Evolutionary conservation across 1,140 invertebrate species (phyloP).

Genomic region (Polyergus mexicanus): DNA sequence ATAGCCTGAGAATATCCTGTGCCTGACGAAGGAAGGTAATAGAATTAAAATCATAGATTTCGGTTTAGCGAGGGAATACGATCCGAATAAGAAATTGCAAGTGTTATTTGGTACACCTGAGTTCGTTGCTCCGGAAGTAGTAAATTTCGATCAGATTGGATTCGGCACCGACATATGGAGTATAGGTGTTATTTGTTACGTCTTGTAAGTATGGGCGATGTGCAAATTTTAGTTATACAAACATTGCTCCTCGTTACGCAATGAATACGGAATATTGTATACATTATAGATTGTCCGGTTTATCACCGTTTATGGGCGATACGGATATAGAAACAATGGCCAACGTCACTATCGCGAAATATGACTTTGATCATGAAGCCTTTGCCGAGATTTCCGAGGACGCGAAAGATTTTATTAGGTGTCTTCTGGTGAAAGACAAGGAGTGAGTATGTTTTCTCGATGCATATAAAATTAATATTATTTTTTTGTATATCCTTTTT

Average conservation of each 20-base stretch:
- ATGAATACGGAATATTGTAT: not conserved
- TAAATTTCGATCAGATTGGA: conserved; percentile 98
- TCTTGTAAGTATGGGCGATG: conserved; percentile 93
- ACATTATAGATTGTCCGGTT: conserved; percentile 94
- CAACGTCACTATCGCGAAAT: conserved; percentile 97
- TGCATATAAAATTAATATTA: not conserved
- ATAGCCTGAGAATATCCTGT: conserved; percentile 98
- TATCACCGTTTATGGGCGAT: conserved; percentile 99
- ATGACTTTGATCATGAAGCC: conserved; percentile 97
- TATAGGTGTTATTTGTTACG: conserved; percentile 98
- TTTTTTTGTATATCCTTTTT: conserved; percentile 75
- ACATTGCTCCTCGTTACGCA: not conserved
- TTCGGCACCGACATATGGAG: conserved; percentile 99
- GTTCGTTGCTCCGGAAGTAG: conserved; percentile 99
- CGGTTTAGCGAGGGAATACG: conserved; percentile 96
- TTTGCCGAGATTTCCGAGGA: conserved; percentile 96
- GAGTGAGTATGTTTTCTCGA: conserved; percentile 89
- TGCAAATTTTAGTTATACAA: not conserved
- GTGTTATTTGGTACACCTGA: conserved; percentile 99
- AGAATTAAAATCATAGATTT: conserved; percentile 99
- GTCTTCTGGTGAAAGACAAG: conserved; percentile 95
- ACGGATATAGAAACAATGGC: conserved; percentile 99
- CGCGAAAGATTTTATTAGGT: conserved; percentile 97
- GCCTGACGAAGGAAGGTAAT: conserved; percentile 97
- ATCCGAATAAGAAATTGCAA: conserved; percentile 96